Conservation (phyloP, 1,140 invertebrate species). For the Hycleus phaleratus region DNA sequence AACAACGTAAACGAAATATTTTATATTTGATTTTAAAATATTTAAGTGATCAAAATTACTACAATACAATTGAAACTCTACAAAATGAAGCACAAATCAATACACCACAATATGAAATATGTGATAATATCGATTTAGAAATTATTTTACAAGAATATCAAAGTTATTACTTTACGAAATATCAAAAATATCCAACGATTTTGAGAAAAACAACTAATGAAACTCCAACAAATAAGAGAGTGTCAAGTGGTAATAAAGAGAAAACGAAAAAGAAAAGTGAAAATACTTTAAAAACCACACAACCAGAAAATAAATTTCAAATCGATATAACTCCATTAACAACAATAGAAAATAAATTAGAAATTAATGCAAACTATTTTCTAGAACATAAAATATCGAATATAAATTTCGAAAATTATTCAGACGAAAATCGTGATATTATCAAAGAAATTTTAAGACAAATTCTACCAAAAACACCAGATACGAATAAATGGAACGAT, state of each 20-base stretch:
- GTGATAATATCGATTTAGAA: slow-evolving; percentile 86
- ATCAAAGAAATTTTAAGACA: slow-evolving; percentile 56
- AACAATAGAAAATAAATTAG: background rate
- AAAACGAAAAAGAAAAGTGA: background rate
- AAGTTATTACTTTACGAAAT: slow-evolving; percentile 76
- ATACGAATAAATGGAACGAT: slow-evolving; percentile 53
- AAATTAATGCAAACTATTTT: background rate
- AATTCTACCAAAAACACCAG: slow-evolving; percentile 48
- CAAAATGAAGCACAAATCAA: slow-evolving; percentile 61
- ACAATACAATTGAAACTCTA: slow-evolving; percentile 53
- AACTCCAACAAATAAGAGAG: background rate
- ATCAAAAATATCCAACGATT: slow-evolving; percentile 77
- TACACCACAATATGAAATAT: slow-evolving; percentile 59
- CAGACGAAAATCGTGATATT: slow-evolving; percentile 45
- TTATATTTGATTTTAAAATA: slow-evolving; percentile 72
- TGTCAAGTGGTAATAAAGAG: background rate
- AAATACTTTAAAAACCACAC: too few species aligned
- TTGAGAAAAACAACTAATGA: slow-evolving; percentile 49
- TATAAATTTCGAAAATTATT: slow-evolving; percentile 37
- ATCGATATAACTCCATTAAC: slow-evolving; percentile 23
- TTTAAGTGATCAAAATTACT: slow-evolving; percentile 64
- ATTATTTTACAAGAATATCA: slow-evolving; percentile 83
- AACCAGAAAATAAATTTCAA: slow-evolving; percentile 18
- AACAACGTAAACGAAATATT: slow-evolving; percentile 62
- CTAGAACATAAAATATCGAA: background rate